A percentile compares a stretch with the other conserved stretches of the same genome.
These are phyloP conservation scores for Tortrix viridana DNA, from an alignment of 2,888 invertebrate genomes.

Conservation along the genomic window DNA sequence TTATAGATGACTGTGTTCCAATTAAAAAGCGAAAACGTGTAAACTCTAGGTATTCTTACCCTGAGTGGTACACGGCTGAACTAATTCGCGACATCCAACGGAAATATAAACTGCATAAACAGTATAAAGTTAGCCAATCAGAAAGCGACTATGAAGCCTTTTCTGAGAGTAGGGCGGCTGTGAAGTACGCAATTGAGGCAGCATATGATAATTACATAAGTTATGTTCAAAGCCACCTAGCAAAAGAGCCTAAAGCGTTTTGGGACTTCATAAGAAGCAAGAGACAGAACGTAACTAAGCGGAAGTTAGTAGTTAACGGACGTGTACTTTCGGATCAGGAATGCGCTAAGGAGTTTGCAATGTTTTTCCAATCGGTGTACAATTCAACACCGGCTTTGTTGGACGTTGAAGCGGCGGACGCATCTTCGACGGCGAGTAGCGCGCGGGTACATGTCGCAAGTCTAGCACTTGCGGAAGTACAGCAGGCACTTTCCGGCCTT, in stretches of 20 bases:
- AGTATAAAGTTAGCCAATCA: conserved; percentile 20
- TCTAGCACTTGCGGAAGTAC: conserved; percentile 12
- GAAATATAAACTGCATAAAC: conserved; percentile 22
- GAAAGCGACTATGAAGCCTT: conserved; percentile 18
- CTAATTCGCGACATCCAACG: conserved; percentile 9
- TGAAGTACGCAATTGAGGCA: conserved; percentile 12
- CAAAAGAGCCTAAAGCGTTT: conserved; percentile 28
- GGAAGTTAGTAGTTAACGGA: conserved; percentile 15
- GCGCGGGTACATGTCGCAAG: conserved; percentile 1
- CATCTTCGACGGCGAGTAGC: conserved; percentile 2
- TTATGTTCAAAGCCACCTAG: conserved; percentile 13
- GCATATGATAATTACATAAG: conserved; percentile 13
- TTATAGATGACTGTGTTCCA: background rate
- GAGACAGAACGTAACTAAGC: background rate
- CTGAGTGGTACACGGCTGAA: conserved; percentile 25
- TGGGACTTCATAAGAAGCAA: conserved; percentile 27
- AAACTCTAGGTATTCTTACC: conserved; percentile 6
- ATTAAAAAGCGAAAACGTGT: conserved; percentile 4
- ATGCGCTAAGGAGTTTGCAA: conserved; percentile 25
- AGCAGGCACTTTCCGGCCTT: conserved; percentile 10
- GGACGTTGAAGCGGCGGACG: conserved; percentile 3
- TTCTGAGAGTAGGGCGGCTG: conserved; percentile 7
- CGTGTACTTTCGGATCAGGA: conserved; percentile 5
- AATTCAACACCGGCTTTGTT: conserved; percentile 5
- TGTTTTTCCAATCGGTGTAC: conserved; percentile 28